Conservation (phyloP, 1,140 invertebrate genomes). For the Bombus ignitus region DNA sequence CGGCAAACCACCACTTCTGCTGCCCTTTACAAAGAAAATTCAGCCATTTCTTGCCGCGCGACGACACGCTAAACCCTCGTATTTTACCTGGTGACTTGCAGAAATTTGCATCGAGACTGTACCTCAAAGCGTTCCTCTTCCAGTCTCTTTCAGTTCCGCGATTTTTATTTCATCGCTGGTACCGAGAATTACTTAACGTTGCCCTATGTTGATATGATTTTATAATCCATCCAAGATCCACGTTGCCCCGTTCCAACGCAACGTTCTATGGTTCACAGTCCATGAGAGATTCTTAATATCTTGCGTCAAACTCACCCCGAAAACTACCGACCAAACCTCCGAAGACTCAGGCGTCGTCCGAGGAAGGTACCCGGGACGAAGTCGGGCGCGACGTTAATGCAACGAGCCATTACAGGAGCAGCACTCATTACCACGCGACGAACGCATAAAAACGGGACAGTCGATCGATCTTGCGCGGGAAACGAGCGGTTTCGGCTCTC, state of each 20-base stretch:
- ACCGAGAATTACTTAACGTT: background rate
- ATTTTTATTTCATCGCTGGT: background rate
- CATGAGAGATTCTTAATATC: no score
- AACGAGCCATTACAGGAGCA: slow-evolving; percentile 39
- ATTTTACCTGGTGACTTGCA: background rate
- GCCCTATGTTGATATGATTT: background rate
- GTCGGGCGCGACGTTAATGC: slow-evolving; percentile 36
- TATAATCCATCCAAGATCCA: background rate
- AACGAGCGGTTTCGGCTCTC: slow-evolving; percentile 40
- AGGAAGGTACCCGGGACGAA: background rate
- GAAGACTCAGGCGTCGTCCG: background rate
- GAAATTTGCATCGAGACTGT: background rate
- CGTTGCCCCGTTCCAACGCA: background rate
- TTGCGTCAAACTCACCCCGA: no score
- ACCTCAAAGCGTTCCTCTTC: background rate
- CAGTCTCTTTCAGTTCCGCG: background rate
- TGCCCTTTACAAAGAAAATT: background rate
- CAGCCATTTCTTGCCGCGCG: background rate
- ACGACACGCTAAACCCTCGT: background rate
- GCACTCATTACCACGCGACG: slow-evolving; percentile 38
- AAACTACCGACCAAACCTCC: background rate
- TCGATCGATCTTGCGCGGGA: slow-evolving; percentile 44
- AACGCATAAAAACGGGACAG: slow-evolving; percentile 34
- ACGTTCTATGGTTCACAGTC: background rate
- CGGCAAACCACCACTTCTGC: no score